A percentile compares a stretch with the other conserved stretches of the same genome.
phyloP scores from a whole-genome alignment of 1,140 invertebrate genomes.

The Dinothrombium tinctorium region DNA sequence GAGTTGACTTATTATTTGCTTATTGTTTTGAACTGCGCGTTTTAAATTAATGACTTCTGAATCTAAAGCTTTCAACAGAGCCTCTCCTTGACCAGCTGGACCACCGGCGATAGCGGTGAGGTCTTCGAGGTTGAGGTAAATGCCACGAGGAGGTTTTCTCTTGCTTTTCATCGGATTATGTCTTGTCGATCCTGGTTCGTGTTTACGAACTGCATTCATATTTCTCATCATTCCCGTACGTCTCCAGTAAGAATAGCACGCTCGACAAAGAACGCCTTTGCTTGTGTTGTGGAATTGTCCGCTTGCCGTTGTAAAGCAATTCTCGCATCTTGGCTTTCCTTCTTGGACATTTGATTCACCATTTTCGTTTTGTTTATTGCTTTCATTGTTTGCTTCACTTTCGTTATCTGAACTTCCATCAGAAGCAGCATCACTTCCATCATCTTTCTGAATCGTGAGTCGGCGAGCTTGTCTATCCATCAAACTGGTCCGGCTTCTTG shows the following conservation, averaged over 20 bases:
- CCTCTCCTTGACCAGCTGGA: constrained; percentile 42
- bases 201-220: constrained; percentile 34
- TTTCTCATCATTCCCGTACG: constrained; percentile 47
- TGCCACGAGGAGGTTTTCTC: constrained; percentile 73
- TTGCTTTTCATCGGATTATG: constrained; percentile 36
- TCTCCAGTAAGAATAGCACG: constrained; percentile 24
- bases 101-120: constrained; percentile 54
- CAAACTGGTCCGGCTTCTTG: constrained; percentile 59
- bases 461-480: constrained; percentile 62
- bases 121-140: constrained; percentile 92
- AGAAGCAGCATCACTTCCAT: constrained; percentile 37
- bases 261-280: constrained; percentile 4
- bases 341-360: neutral
- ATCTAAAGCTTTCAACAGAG: constrained; percentile 68
- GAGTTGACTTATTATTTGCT: constrained; percentile 63
- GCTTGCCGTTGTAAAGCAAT: constrained; percentile 5
- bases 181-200: constrained; percentile 19
- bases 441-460: constrained; percentile 6
- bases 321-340: neutral
- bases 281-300: constrained; percentile 4
- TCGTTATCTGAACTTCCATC: constrained; percentile 48
- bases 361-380: neutral
- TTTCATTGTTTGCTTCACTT: constrained; percentile 26
- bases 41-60: constrained; percentile 76
- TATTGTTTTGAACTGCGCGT: constrained; percentile 84